Conservation (phyloP, 2,113 vertebrate species). For the Galeopterus variegatus region DNA sequence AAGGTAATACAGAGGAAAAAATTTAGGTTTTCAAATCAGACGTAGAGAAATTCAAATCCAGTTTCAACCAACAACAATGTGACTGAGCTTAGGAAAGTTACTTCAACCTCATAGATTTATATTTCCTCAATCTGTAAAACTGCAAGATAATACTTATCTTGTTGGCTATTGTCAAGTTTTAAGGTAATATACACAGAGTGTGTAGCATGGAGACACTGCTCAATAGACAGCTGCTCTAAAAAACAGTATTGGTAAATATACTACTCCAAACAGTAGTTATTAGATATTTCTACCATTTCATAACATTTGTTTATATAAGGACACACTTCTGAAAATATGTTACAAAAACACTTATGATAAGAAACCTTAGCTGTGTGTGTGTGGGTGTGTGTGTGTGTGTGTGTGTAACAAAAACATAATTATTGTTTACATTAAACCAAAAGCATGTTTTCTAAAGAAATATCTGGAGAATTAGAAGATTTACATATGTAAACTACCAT, state of each 20-base stretch:
- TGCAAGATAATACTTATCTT: neutral
- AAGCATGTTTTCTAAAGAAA: constrained; percentile 17
- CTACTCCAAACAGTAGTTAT: neutral
- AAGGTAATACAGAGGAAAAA: neutral
- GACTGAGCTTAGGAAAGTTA: neutral
- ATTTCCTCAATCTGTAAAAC: neutral
- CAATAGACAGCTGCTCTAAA: neutral
- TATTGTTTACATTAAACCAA: neutral
- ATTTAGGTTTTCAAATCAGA: neutral
- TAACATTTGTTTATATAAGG: neutral
- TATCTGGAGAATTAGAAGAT: constrained; percentile 11
- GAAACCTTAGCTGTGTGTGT: neutral
- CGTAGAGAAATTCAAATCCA: neutral
- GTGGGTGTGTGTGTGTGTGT: neutral
- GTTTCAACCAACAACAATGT: neutral
- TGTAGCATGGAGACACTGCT: neutral
- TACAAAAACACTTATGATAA: neutral
- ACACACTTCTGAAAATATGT: constrained; percentile 33
- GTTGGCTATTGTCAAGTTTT: neutral
- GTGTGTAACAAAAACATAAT: neutral
- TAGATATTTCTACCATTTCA: neutral
- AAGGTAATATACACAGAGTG: neutral
- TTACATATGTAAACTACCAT: neutral
- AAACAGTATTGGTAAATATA: neutral
- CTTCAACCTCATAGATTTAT: neutral